Base-by-base conservation (phyloP, 2,888 invertebrate genomes). In the Agelastica alni region DNA sequence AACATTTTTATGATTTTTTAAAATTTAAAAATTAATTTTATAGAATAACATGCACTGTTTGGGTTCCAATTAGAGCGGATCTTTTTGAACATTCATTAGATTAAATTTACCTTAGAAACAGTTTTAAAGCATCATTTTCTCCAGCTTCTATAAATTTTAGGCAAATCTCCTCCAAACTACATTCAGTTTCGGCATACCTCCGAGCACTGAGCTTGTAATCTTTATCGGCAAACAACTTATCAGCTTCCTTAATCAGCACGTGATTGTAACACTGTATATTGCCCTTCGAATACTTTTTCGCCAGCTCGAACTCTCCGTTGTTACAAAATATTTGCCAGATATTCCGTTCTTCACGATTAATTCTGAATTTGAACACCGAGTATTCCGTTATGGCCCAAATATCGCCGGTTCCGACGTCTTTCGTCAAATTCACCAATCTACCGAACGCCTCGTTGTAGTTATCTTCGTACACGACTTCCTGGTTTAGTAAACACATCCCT, bases 111-210 rank as follows among this genome's bases (percentile, higher is more conserved):
- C 37, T 34, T 12, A 56, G 32, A 26, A 93, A 96, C 7, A 88
- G 85, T 77, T 95, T 93, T 43, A 99, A 77, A 0, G 97, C 93
- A 62, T 89, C 88, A 54, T 90, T 88, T 71, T 95, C 84, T 51
- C 89, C 84, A 0, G 66, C 62, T 73, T 90, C 85, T 12, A 96
- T 79, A 74, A 97, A 96, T 72, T 95, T 96, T 7, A 98, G 79
- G 48, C 96, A 92, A 28, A 97, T 87, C 65, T 93, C 93, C 78
- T 98, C 98, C 73, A 99, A 97, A 13, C 95, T 91, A 32, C 90
- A 89, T 66, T 90, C 87, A 0, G 96, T 95, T 67, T 93, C 88
- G 0, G 97, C 94, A 74, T 89, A 97, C 62, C 91, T 85, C 65
- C 86, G 81, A 0, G 98, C 98, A 73, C 95, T 94, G 63, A 85